Percentiles rank a stretch among this genome's conserved stretches.
These are phyloP conservation scores for Aphelinus certus DNA, from an alignment of 1,140 invertebrate genomes.

Conservation along the genomic window DNA sequence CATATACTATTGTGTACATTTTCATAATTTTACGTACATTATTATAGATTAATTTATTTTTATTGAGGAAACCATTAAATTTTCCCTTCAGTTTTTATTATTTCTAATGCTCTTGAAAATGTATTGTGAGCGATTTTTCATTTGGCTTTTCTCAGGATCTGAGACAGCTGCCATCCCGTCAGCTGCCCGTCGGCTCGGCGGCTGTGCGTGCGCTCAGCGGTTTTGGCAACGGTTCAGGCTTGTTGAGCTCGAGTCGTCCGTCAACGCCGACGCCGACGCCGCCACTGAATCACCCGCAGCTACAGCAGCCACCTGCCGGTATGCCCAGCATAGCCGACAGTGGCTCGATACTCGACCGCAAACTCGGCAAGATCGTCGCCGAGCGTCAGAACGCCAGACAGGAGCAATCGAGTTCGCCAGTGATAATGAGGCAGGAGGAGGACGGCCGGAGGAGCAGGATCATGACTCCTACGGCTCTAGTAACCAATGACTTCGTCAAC, in stretches of 20 bases:
- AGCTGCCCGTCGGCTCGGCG: constrained; percentile 67
- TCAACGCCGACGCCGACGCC: constrained; percentile 54
- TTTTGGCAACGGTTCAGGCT: constrained; percentile 59
- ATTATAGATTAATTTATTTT: too few species aligned
- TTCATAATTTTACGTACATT: too few species aligned
- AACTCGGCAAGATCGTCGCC: constrained; percentile 56
- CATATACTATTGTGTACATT: too few species aligned
- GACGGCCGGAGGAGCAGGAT: too few species aligned
- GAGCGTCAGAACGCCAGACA: constrained; percentile 52
- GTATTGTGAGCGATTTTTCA: background rate
- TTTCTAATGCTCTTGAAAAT: background rate
- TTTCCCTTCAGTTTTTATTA: background rate
- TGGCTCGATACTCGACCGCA: constrained; percentile 52
- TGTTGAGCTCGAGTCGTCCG: constrained; percentile 58
- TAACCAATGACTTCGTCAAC: constrained; percentile 5
- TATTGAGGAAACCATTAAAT: background rate
- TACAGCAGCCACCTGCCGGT: constrained; percentile 1
- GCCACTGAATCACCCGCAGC: background rate
- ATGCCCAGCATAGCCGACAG: constrained; percentile 1
- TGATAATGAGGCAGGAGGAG: too few species aligned
- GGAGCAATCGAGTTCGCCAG: constrained; percentile 37
- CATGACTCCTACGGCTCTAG: too few species aligned
- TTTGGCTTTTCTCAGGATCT: constrained; percentile 54
- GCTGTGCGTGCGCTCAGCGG: constrained; percentile 72
- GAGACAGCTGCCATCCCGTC: constrained; percentile 56